phyloP scores from a whole-genome alignment of 2,113 vertebrate species.

The Cathartes aura region DNA sequence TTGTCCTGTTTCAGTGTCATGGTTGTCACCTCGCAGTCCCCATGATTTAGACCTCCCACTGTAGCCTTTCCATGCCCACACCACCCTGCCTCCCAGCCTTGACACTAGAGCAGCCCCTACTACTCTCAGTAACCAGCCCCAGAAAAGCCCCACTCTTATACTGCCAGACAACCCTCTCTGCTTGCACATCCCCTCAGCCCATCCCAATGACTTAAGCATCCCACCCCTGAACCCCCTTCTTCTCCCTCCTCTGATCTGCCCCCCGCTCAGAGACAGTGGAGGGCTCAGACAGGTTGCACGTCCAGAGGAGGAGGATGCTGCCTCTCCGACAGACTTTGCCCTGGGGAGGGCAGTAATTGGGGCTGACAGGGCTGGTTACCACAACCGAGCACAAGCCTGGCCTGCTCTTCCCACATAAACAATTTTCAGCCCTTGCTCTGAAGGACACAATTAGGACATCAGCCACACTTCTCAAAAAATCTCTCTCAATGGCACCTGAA shows the following conservation, averaged over 20 bases:
- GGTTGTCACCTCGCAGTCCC: background rate
- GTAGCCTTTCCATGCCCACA: background rate
- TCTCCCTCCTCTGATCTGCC: background rate
- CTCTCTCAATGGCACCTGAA: background rate
- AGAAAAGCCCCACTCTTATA: background rate
- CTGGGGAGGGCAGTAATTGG: background rate
- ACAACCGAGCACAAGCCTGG: background rate
- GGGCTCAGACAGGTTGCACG: background rate
- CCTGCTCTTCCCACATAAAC: background rate
- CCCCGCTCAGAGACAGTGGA: background rate
- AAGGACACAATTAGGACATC: background rate
- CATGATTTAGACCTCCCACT: background rate
- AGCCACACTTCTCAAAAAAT: background rate
- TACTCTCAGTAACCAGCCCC: background rate
- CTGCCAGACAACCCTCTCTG: background rate
- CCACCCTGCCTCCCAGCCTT: background rate
- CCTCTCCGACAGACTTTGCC: background rate
- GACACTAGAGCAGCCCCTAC: background rate
- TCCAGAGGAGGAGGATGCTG: background rate
- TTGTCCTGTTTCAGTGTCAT: background rate
- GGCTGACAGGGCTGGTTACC: background rate
- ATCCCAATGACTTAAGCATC: background rate
- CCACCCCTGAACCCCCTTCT: rapidly evolving
- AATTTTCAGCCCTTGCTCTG: background rate
- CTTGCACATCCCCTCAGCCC: background rate